Base-by-base conservation (phyloP, 2,888 invertebrate genomes). In the Deilephila porcellus region DNA sequence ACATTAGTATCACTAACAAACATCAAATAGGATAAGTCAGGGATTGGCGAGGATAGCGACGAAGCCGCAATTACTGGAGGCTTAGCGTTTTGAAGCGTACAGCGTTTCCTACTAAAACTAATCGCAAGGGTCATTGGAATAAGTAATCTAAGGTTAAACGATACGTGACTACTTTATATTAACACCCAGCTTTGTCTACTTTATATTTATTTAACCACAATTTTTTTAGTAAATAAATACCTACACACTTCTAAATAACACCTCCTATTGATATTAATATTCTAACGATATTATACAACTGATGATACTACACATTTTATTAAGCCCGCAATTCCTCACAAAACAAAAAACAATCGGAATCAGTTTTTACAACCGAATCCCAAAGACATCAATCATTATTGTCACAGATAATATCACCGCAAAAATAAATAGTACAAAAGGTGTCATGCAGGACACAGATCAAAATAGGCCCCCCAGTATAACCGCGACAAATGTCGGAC, bases 41-140 rank as follows among this genome's bases (percentile, higher is more conserved):
- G 67, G 91, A 88, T 89, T 89, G 89, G 86, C 87, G 83, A 80
- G 86, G 87, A 84, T 85, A 85, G 87, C 88, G 87, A 80, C 85
- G 90, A 90, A 91, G 90, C 92, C 91, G 91, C 92, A 91, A 92
- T 92, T 92, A 92, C 91, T 81, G 89, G 81, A 88, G 90, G 91
- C 87, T 91, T 91, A 89, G 84, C 90, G 90, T 89, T 86, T 85
- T 85, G 81, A 78, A 86, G 83, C 84, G 85, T 82, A 82, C 82
- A 83, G 84, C 82, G 82, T 82, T 82, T 82, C 82, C 83, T 82
- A 82, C 85, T 82, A 83, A 79, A 82, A 82, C 85, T 90, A 91
- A 91, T 90, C 89, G 89, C 88, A 83, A 86, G 86, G 88, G 89
- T 85, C 88, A 88, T 87, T 86, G 84, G 83, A 86, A 83, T 83